phyloP scores from a whole-genome alignment of 1,140 invertebrate genomes.

The Teleogryllus occipitalis region DNA sequence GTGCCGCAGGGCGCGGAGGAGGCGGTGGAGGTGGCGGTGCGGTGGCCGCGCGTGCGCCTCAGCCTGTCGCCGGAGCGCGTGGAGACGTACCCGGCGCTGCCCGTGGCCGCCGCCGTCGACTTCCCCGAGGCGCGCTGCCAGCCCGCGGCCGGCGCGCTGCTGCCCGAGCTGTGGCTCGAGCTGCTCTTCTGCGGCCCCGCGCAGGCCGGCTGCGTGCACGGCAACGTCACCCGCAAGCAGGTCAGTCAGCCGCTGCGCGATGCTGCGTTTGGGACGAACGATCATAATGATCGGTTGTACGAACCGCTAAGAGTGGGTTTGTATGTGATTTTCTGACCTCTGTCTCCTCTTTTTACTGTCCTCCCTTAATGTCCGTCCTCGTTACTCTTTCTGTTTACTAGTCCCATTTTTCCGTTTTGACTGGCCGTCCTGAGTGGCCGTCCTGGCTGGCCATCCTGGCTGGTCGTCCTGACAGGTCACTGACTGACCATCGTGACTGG shows the following conservation, averaged over 20 bases:
- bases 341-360: too few relatives aligned
- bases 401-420: too few relatives aligned
- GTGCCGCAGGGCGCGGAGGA: neutral
- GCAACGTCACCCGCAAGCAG: conserved; percentile 40
- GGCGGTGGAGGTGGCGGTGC: conserved; percentile 55
- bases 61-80: conserved; percentile 61
- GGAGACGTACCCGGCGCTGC: conserved; percentile 63
- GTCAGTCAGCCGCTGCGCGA: conserved; percentile 23
- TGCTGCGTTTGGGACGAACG: too few relatives aligned
- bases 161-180: conserved; percentile 63
- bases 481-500: too few relatives aligned
- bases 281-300: too few relatives aligned
- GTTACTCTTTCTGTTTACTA: too few relatives aligned
- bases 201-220: conserved; percentile 39
- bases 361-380: too few relatives aligned
- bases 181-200: conserved; percentile 66
- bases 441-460: too few relatives aligned
- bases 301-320: too few relatives aligned
- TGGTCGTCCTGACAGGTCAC: too few relatives aligned
- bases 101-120: conserved; percentile 59
- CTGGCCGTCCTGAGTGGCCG: too few relatives aligned
- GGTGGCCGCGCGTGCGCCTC: conserved; percentile 65
- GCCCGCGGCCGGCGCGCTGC: conserved; percentile 40
- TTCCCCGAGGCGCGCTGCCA: conserved; percentile 59
- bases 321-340: too few relatives aligned